A percentile compares a stretch with the other conserved stretches of the same genome.
These are phyloP conservation scores for Lycophotia porphyrea DNA, from an alignment of 2,888 invertebrate species.

Conservation along the genomic window DNA sequence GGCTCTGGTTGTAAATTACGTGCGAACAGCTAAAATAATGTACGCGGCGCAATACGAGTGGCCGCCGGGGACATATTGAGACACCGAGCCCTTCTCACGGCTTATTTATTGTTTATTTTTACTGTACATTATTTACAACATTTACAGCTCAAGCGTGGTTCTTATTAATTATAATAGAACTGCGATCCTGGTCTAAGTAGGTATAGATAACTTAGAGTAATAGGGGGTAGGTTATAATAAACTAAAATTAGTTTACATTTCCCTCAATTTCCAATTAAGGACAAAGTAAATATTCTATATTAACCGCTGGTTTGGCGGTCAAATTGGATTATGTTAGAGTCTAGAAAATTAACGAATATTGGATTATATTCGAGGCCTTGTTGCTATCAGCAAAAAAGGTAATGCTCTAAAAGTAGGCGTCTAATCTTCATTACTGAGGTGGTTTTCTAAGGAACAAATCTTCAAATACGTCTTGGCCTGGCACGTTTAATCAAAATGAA, in stretches of 20 bases:
- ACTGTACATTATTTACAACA: constrained; percentile 14
- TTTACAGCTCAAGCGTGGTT: not conserved
- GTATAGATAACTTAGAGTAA: not conserved
- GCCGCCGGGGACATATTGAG: constrained; percentile 78
- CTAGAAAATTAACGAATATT: constrained; percentile 37
- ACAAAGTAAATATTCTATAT: constrained; percentile 32
- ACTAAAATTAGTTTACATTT: constrained; percentile 19
- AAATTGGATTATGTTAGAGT: constrained; percentile 26
- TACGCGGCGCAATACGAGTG: constrained; percentile 73
- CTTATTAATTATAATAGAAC: constrained; percentile 28
- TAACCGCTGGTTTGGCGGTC: constrained; percentile 4
- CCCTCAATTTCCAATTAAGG: constrained; percentile 30
- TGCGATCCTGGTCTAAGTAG: not conserved
- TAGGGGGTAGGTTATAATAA: constrained; percentile 8
- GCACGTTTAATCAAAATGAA: constrained; percentile 65
- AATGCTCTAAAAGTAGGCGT: constrained; percentile 37
- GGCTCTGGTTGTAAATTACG: constrained; percentile 77
- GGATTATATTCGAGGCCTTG: constrained; percentile 21
- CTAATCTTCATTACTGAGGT: constrained; percentile 54
- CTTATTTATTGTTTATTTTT: constrained; percentile 71
- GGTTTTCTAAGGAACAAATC: constrained; percentile 49
- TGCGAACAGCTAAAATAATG: constrained; percentile 76
- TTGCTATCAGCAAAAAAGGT: constrained; percentile 28
- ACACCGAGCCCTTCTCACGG: constrained; percentile 67
- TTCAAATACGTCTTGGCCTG: constrained; percentile 53